A percentile compares a stretch with the other conserved stretches of the same genome.
Evolutionary conservation across 2,113 vertebrate genomes (phyloP).

Genomic region (Chlorodrepanis virens): DNA sequence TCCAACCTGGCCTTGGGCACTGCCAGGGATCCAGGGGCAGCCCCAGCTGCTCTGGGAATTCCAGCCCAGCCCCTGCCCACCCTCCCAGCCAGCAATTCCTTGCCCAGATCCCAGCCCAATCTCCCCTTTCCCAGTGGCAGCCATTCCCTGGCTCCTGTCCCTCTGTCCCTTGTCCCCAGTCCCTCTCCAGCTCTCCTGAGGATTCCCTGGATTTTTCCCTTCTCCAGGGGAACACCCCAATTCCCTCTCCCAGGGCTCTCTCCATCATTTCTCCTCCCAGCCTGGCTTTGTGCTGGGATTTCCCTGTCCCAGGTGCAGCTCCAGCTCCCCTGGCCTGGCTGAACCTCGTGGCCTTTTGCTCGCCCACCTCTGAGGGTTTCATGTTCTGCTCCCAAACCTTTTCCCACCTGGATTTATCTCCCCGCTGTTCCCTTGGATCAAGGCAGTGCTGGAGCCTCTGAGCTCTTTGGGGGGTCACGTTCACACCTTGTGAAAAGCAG

Average conservation of each 20-base stretch:
- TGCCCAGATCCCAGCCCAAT: no score
- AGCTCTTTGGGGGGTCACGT: not conserved
- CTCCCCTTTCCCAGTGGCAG: no score
- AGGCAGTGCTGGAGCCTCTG: not conserved
- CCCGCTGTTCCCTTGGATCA: rapidly evolving
- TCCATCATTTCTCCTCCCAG: not conserved
- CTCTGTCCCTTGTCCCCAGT: no score
- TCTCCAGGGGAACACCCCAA: no score
- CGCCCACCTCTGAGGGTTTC: not conserved
- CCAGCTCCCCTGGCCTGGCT: not conserved
- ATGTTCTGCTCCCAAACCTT: not conserved
- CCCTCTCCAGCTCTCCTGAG: no score
- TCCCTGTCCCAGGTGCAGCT: rapidly evolving
- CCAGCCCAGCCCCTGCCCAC: no score
- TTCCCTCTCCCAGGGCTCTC: not conserved
- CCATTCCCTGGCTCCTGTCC: no score
- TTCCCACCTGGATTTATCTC: not conserved
- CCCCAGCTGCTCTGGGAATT: no score
- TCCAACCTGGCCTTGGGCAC: no score
- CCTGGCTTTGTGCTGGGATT: not conserved
- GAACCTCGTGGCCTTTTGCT: not conserved
- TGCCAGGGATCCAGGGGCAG: no score
- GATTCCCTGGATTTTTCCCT: no score
- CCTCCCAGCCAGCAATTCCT: no score
- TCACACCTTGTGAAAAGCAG: slow-evolving; percentile 28